Evolutionary conservation across 2,888 invertebrate genomes (phyloP), one percentile per base, ranked within the genome.

Genomic region (Timandra comae): DNA sequence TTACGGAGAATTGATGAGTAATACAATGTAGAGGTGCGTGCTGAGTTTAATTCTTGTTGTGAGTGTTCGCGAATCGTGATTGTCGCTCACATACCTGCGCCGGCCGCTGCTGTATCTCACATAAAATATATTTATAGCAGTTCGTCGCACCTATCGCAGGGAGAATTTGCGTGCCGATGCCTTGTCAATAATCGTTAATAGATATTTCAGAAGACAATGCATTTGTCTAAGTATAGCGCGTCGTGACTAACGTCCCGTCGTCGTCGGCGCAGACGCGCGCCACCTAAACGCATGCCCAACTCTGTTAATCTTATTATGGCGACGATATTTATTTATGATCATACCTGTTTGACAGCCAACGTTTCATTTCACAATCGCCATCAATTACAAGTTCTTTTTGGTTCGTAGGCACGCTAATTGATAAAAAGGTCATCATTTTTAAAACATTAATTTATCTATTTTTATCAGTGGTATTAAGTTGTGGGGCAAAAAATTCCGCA

Each of bases 161-260:
- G 64, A 75, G 77, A 72, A 82, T 74, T 80, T 68, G 82, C 84
- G 69, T 82, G 77, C 85, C 82, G 80, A 82, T 84, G 78, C 79
- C 81, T 78, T 82, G 85, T 85, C 84, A 85, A 85, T 84, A 85
- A 84, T 85, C 77, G 74, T 78, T 84, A 85, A 84, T 84, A 85
- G 85, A 84, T 79, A 82, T 84, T 81, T 82, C 76, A 84, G 84
- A 85, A 81, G 81, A 84, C 85, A 85, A 84, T 84, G 81, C 84
- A 77, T 75, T 73, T 61, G 77, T 63, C 84, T 84, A 84, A 79
- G 78, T 79, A 73, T 85, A 85, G 81, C 56, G 44, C 65, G 52
- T 47, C 43, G 80, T 82, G 85, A 84, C 74, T 82, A 84, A 84
- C 80, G 77, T 57, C 58, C 67, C 71, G 77, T 70, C 79, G 64